Evolutionary conservation across 1,140 invertebrate genomes (phyloP), one percentile per base, ranked within the genome.

Genomic region (Rhyzopertha dominica): DNA sequence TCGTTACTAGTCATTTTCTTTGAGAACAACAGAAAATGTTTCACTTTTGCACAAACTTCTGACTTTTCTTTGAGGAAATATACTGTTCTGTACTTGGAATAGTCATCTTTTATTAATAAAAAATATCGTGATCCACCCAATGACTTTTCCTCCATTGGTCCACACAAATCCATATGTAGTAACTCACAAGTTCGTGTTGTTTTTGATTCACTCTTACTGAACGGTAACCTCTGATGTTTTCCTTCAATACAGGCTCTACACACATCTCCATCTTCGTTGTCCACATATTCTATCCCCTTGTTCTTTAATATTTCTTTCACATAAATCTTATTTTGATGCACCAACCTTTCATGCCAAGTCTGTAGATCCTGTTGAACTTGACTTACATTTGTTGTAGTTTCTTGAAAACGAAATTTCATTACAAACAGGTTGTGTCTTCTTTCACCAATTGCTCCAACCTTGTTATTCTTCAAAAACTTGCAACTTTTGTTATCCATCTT

Each of bases 51-150:
- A 5, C 53, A 46, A 2, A 54, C 61, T 47, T 69, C 58, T 42
- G 20, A 25, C 34, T 70, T 72, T 5, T 45, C 13, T 43, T 59
- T 59, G 8, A 70, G 5, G 38, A 69, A 67, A 41, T 60, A 60
- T 5, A 64, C 47, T 7, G 52, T 52, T 12, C 51, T 49, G 42
- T 47, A 63, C 10, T 56, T 51, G 1, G 49, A 43, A 25, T 19
- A 51, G 22, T 67, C 63, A 47, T 66, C 60, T 23, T 65, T 61
- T 25, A 67, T 62, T 2, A 55, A 51, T 9, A 66, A 12, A 17
- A 66, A 58, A 51, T 66, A 61, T 40, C 42, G 40, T 7, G 47
- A 26, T 12, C 58, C 59, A 20, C 56, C 54, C 7, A 65, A 16
- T 5, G 62, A 66, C 20, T n/a, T 29, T 10, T 41, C 32, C 5